Base-by-base conservation (phyloP, 2,797 vertebrate species). In the Bradypodion pumilum region DNA sequence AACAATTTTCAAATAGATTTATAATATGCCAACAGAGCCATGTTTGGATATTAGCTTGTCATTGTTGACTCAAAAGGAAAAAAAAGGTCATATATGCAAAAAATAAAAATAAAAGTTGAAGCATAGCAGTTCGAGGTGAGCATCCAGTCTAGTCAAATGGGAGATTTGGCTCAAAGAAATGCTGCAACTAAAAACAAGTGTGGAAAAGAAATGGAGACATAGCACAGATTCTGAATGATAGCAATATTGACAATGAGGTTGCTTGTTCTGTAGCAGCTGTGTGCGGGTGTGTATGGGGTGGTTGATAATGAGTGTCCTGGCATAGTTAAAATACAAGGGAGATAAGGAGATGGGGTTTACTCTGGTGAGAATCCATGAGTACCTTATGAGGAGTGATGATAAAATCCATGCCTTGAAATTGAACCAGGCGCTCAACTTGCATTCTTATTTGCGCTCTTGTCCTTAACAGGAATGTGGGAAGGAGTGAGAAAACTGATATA, bases 391-490 rank as follows among this genome's bases (percentile, higher is more conserved):
- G 29, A 29, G 81, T 85, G 78, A 59, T 25, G 21, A 37, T 74
- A 29, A 76, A 87, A 79, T 37, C 35, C 60, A 74, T 86, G 70
- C 25, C 78, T 59, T 60, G 15, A 44, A 59, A 78, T 5, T 70
- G 66, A 40, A 63, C 9, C 49, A 46, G 42, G 62, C 27, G 82
- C 83, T 74, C 72, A 80, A 70, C 66, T 74, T 82, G 86, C 37
- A 74, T 80, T 80, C 63, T 80, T 7, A 42, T 15, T 60, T 62
- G n/a, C 80, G 37, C 23, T 69, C 19, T 68, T 75, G 23, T 44
- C 80, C 9, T 35, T 80, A 37, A 49, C 21, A 74, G 83, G 62
- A 40, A 79, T 85, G 6, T 29, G 65, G 37, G 62, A 40, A 13
- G 37, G 35, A 9, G 21, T 60, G 23, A 8, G 29, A 7, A 23